A percentile compares a stretch with the other conserved stretches of the same genome.
phyloP scores from a whole-genome alignment of 2,888 invertebrate genomes.

The Parnassius orleans region DNA sequence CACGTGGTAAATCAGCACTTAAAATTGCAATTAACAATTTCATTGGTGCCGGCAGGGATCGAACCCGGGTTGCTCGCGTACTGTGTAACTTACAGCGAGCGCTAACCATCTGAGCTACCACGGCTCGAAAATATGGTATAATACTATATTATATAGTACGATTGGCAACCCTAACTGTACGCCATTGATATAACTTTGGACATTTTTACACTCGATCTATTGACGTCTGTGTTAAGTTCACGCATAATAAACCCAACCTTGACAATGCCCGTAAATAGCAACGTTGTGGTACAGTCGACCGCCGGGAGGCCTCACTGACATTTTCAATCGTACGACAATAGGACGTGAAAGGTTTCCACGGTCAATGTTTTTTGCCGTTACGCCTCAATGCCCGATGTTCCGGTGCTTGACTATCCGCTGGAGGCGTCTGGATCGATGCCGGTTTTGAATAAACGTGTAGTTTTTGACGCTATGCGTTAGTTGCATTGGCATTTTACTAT shows the following conservation, averaged over 20 bases:
- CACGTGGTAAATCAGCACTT: no score
- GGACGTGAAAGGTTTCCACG: slow-evolving; percentile 25
- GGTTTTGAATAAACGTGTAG: neutral
- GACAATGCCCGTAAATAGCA: slow-evolving; percentile 19
- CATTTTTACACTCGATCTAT: slow-evolving; percentile 17
- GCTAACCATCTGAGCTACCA: no score
- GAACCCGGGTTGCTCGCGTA: no score
- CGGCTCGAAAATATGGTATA: no score
- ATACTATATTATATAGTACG: no score
- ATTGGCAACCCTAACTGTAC: no score
- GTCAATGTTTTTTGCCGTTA: slow-evolving; percentile 14
- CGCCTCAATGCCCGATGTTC: slow-evolving; percentile 26
- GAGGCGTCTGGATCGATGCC: neutral
- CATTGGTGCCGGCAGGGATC: no score
- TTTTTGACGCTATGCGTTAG: neutral
- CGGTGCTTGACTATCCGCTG: slow-evolving; percentile 17
- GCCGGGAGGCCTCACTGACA: slow-evolving; percentile 24
- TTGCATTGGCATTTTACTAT: no score
- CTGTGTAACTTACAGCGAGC: no score
- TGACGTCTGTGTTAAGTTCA: slow-evolving; percentile 13
- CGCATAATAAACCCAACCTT: slow-evolving; percentile 22
- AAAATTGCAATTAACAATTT: no score
- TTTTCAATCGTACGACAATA: slow-evolving; percentile 24
- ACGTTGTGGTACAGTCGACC: slow-evolving; percentile 10
- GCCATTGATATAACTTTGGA: slow-evolving; percentile 1